A percentile compares a stretch with the other conserved stretches of the same genome.
phyloP scores from a whole-genome alignment of 2,888 invertebrate genomes.

The Macroteleia sp. region DNA sequence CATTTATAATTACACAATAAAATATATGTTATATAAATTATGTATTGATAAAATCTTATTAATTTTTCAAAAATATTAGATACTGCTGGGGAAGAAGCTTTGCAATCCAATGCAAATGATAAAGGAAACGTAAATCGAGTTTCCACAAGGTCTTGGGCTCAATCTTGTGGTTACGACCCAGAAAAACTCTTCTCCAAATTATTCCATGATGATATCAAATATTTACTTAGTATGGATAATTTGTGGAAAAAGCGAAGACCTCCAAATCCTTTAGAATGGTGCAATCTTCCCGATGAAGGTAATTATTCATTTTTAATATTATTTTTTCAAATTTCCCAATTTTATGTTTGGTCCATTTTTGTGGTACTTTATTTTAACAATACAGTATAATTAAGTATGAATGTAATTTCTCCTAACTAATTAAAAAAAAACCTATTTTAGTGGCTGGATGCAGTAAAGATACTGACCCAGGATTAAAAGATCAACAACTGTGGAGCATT shows the following conservation, averaged over 20 bases:
- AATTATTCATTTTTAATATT: too few species aligned
- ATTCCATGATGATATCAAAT: conserved; percentile 97
- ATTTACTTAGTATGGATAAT: conserved; percentile 96
- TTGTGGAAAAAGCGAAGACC: conserved; percentile 96
- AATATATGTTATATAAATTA: too few species aligned
- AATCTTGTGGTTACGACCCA: conserved; percentile 91
- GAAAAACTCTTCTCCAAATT: conserved; percentile 95
- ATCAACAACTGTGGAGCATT: conserved; percentile 92
- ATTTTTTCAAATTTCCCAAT: too few species aligned
- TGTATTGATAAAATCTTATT: too few species aligned
- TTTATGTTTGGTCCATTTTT: too few species aligned
- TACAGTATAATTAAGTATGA: too few species aligned
- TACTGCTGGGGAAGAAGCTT: conserved; percentile 86
- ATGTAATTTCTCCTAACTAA: too few species aligned
- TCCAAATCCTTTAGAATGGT: conserved; percentile 92
- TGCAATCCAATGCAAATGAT: conserved; percentile 85
- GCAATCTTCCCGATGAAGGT: conserved; percentile 85
- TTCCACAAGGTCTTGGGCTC: conserved; percentile 95
- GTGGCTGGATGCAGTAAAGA: conserved; percentile 85
- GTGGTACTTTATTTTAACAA: too few species aligned
- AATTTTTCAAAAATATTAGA: too few species aligned
- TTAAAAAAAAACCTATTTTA: conserved; percentile 65
- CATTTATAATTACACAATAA: too few species aligned
- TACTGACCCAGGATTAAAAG: conserved; percentile 86
- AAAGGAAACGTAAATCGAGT: conserved; percentile 85